phyloP scores from a whole-genome alignment of 2,888 invertebrate species.

The Bombylius discolor region DNA sequence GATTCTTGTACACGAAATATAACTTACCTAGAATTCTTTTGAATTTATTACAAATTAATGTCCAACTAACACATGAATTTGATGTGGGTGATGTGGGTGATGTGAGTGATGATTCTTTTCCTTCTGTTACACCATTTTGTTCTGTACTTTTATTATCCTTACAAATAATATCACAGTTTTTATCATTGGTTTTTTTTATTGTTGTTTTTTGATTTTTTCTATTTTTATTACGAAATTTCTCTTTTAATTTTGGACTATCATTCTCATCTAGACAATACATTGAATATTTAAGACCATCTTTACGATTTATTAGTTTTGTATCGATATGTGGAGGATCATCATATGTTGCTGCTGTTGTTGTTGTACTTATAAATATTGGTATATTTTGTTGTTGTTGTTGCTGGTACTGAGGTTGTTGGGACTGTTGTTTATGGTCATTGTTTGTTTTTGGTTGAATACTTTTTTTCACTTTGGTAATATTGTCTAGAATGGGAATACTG shows the following conservation, averaged over 20 bases:
- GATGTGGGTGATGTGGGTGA: too few relatives aligned
- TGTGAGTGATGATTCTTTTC: slow-evolving; percentile 17
- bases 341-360: too few relatives aligned
- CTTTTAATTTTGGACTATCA: slow-evolving; percentile 33
- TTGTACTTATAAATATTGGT: not conserved
- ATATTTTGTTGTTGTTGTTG: not conserved
- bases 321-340: slow-evolving; percentile 19
- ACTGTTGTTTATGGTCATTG: too few relatives aligned
- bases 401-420: too few relatives aligned
- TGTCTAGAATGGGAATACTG: too few relatives aligned
- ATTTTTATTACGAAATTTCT: slow-evolving; percentile 27
- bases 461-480: too few relatives aligned
- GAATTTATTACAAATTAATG: slow-evolving; percentile 19
- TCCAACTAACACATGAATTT: slow-evolving; percentile 32
- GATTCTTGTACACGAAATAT: too few relatives aligned
- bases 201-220: slow-evolving; percentile 23
- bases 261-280: slow-evolving; percentile 36
- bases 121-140: not conserved
- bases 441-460: too few relatives aligned
- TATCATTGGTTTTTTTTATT: slow-evolving; percentile 9
- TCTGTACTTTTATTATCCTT: slow-evolving; percentile 9
- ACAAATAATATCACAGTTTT: not conserved
- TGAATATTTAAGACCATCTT: slow-evolving; percentile 34
- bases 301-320: slow-evolving; percentile 33
- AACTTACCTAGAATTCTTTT: slow-evolving; percentile 17